Conservation (phyloP, 2,113 vertebrate genomes). For the Fukomys damarensis region DNA sequence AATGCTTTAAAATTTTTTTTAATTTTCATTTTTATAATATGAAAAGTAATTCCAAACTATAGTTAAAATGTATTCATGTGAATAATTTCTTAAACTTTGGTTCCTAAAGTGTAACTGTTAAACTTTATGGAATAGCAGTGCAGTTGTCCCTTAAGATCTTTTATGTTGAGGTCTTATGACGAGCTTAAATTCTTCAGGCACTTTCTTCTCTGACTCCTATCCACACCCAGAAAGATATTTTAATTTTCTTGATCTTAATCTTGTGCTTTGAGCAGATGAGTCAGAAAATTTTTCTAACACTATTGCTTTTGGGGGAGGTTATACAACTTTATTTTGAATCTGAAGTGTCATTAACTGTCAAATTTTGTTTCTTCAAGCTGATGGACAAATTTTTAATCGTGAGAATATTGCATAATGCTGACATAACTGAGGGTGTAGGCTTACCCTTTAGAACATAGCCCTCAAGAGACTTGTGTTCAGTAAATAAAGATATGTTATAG, state of each 20-base stretch:
- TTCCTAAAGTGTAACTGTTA: conserved; percentile 9
- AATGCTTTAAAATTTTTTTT: not conserved
- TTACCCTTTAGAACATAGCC: conserved; percentile 62
- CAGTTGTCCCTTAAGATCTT: conserved; percentile 46
- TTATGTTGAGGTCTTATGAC: not conserved
- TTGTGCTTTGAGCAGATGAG: conserved; percentile 60
- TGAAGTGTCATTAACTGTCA: conserved; percentile 8
- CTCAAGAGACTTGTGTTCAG: conserved; percentile 45
- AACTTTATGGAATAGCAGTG: not conserved
- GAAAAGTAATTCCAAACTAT: not conserved
- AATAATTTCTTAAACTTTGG: conserved; percentile 33
- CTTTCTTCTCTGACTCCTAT: conserved; percentile 27
- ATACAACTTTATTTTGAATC: conserved; percentile 27
- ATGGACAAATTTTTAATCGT: conserved; percentile 51
- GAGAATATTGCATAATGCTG: conserved; percentile 47
- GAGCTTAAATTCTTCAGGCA: conserved; percentile 26
- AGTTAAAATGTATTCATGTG: not conserved
- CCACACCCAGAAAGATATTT: conserved; percentile 51
- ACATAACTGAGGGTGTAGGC: conserved; percentile 64
- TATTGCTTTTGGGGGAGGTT: conserved; percentile 7
- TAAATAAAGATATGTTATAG: conserved; percentile 50
- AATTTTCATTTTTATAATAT: not conserved
- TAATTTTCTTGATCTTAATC: conserved; percentile 39
- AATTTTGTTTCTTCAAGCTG: not conserved
- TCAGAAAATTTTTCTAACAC: conserved; percentile 41